phyloP scores from a whole-genome alignment of 2,113 vertebrate genomes.

The Cacatua alba region DNA sequence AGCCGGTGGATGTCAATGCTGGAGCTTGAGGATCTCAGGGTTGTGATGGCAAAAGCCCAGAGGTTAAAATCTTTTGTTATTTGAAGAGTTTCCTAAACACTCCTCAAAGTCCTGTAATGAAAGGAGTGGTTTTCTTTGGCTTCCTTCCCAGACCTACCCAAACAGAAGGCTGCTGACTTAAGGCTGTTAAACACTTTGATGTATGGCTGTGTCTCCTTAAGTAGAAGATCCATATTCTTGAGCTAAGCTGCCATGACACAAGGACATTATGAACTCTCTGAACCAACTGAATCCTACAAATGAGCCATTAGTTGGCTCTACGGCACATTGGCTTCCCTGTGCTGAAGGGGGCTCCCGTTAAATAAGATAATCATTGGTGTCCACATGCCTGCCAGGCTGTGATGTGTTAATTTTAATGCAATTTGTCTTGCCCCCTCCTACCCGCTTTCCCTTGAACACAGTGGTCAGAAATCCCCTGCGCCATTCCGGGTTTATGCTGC shows the following conservation, averaged over 20 bases:
- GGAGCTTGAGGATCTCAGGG: not conserved
- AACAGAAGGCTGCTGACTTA: conserved; percentile 37
- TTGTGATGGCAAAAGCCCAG: not conserved
- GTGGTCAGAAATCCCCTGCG: not conserved
- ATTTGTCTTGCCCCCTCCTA: not conserved
- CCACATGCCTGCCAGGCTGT: not conserved
- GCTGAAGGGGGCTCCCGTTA: not conserved
- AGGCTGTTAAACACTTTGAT: conserved; percentile 50
- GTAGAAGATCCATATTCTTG: conserved; percentile 46
- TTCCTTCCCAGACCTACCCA: conserved; percentile 46
- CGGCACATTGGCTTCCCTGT: not conserved
- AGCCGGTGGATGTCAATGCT: not conserved
- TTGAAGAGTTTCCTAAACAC: not conserved
- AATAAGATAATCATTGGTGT: not conserved
- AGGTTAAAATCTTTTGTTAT: not conserved
- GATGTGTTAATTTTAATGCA: not conserved
- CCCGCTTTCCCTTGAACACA: not conserved
- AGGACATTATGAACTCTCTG: conserved; percentile 40
- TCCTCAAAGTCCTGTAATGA: not conserved
- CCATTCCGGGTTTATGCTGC: not conserved
- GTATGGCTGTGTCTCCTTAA: conserved; percentile 8
- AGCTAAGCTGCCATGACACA: conserved; percentile 30
- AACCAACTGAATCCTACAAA: conserved; percentile 53
- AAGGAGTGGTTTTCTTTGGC: conserved; percentile 37
- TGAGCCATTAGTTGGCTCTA: conserved; percentile 2